Percentiles rank a stretch among this genome's conserved stretches.
These are phyloP conservation scores for Lissocephala sabroskyi DNA, from an alignment of 2,888 invertebrate species.

Conservation along the genomic window DNA sequence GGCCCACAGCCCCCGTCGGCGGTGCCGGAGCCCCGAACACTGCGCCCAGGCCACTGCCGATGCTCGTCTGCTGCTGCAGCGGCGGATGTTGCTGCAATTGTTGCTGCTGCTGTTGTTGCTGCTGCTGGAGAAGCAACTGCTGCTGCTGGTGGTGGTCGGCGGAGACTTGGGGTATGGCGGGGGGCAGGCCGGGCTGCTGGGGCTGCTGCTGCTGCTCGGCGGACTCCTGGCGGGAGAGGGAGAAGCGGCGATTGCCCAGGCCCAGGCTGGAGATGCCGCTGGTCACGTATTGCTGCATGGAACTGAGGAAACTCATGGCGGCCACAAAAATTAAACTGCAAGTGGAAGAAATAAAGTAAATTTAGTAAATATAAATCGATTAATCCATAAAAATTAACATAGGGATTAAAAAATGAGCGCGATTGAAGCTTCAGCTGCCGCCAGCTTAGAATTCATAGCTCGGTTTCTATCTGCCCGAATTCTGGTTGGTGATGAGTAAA, in stretches of 20 bases:
- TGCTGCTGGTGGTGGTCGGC: constrained; percentile 25
- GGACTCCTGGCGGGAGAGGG: constrained; percentile 80
- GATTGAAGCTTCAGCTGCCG: too few species aligned
- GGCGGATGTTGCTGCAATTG: constrained; percentile 36
- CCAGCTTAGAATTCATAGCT: too few species aligned
- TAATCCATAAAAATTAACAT: too few species aligned
- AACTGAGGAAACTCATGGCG: constrained; percentile 88
- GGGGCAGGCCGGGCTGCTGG: constrained; percentile 16
- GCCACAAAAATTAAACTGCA: too few species aligned
- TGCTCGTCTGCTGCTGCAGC: constrained; percentile 46
- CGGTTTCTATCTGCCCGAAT: too few species aligned
- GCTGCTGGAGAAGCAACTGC: constrained; percentile 17
- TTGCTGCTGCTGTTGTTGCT: constrained; percentile 26
- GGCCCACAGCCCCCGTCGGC: constrained; percentile 41
- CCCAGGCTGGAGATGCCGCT: constrained; percentile 88
- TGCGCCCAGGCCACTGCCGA: constrained; percentile 36
- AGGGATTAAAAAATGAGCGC: too few species aligned
- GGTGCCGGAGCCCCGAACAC: constrained; percentile 47
- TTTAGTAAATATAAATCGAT: too few species aligned
- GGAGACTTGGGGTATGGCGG: constrained; percentile 1
- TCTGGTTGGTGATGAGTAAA: too few species aligned
- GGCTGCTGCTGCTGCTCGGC: constrained; percentile 69
- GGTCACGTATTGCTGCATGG: constrained; percentile 88
- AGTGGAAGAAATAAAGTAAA: too few species aligned
- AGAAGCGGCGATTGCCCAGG: constrained; percentile 82